These are phyloP conservation scores for Ictalurus punctatus DNA, from an alignment of 2,113 vertebrate genomes.

Conservation along the genomic window DNA sequence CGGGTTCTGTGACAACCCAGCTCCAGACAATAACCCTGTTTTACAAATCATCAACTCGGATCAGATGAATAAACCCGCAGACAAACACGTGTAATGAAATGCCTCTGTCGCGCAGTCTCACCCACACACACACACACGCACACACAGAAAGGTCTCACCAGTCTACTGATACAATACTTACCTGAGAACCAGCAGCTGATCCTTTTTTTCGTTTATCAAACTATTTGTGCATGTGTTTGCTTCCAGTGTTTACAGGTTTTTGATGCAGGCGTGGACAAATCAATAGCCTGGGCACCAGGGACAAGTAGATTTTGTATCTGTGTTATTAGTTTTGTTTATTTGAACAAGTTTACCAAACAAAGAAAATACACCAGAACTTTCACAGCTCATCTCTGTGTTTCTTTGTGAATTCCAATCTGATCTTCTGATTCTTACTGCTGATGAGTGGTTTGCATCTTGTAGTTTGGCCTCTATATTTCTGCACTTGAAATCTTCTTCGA, in stretches of 20 bases:
- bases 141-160: background rate
- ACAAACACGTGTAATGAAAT: conserved; percentile 14
- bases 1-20: conserved; percentile 1
- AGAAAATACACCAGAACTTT: background rate
- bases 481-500: too few relatives aligned
- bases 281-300: background rate
- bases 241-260: background rate
- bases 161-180: conserved; percentile 26
- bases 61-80: conserved; percentile 25
- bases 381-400: too few relatives aligned
- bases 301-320: background rate
- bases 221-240: background rate
- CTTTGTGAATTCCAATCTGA: too few relatives aligned
- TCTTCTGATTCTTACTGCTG: too few relatives aligned
- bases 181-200: conserved; percentile 3
- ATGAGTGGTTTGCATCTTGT: too few relatives aligned
- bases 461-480: too few relatives aligned
- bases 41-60: conserved; percentile 24
- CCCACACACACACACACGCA: background rate
- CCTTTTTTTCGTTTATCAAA: conserved; percentile 34
- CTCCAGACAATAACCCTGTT: background rate
- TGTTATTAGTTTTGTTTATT: background rate
- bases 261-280: background rate
- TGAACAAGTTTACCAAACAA: background rate
- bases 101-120: background rate